Conservation (phyloP, 1,140 invertebrate genomes). For the Zaprionus kolodkinae region DNA sequence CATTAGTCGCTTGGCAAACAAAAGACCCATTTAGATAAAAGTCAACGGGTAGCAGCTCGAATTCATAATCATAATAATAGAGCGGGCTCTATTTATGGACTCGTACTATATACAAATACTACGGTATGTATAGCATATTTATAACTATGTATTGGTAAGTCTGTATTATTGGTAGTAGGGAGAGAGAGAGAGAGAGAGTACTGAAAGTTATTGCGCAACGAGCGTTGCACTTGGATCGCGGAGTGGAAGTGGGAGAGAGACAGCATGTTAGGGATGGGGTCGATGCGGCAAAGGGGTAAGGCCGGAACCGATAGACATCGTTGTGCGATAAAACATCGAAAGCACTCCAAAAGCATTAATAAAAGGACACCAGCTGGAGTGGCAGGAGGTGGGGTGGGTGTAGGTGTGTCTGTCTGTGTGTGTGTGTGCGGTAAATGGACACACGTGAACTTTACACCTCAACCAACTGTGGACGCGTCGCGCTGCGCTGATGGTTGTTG, state of each 20-base stretch:
- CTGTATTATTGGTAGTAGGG: background rate
- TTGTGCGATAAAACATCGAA: conserved; percentile 77
- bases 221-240: conserved; percentile 57
- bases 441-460: conserved; percentile 81
- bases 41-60: conserved; percentile 47
- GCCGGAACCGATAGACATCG: conserved; percentile 57
- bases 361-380: conserved; percentile 52
- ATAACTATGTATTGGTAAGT: background rate
- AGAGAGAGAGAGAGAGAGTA: too few relatives aligned
- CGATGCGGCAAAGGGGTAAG: background rate
- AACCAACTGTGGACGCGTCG: conserved; percentile 40
- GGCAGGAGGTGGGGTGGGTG: background rate
- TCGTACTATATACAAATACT: background rate
- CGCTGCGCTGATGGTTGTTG: conserved; percentile 27
- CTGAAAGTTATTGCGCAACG: conserved; percentile 79
- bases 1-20: conserved; percentile 68
- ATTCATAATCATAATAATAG: conserved; percentile 79
- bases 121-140: conserved; percentile 1
- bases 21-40: conserved; percentile 82
- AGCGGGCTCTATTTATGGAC: conserved; percentile 63
- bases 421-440: conserved; percentile 67
- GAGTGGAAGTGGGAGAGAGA: conserved; percentile 29
- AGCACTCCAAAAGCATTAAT: conserved; percentile 82
- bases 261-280: background rate
- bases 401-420: background rate